These are phyloP conservation scores for Mus pahari DNA, from an alignment of 2,113 vertebrate species.

Conservation along the genomic window DNA sequence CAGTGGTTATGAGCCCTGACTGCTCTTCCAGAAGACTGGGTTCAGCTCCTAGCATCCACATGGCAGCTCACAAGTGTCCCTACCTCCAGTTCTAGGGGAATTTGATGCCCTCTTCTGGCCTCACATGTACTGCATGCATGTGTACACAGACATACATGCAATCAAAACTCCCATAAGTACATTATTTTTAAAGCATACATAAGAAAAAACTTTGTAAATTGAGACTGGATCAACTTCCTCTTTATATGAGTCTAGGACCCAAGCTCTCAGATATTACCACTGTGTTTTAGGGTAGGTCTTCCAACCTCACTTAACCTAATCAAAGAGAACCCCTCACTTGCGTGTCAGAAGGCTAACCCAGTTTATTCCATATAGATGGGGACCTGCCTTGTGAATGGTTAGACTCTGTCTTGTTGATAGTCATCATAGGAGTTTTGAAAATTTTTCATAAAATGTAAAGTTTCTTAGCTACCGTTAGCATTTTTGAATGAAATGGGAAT, in stretches of 20 bases:
- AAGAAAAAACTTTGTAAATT: neutral
- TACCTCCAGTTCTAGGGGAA: neutral
- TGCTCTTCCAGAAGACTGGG: neutral
- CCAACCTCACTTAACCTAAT: neutral
- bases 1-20: neutral
- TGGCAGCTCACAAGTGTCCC: neutral
- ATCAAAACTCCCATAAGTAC: neutral
- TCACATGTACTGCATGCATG: neutral
- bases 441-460: conserved; percentile 6
- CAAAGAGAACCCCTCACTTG: too few species aligned
- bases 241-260: neutral
- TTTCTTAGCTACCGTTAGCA: neutral
- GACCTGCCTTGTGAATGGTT: neutral
- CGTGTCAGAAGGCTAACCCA: neutral
- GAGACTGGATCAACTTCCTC: neutral
- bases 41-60: neutral
- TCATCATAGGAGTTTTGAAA: neutral
- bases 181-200: neutral
- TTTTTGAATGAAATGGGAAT: neutral
- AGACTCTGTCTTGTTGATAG: neutral
- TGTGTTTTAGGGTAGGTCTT: neutral
- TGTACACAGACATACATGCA: neutral
- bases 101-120: neutral
- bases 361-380: neutral
- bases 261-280: neutral